Evolutionary conservation across 2,797 vertebrate genomes (phyloP).

Genomic region (Nannoperca obscura): DNA sequence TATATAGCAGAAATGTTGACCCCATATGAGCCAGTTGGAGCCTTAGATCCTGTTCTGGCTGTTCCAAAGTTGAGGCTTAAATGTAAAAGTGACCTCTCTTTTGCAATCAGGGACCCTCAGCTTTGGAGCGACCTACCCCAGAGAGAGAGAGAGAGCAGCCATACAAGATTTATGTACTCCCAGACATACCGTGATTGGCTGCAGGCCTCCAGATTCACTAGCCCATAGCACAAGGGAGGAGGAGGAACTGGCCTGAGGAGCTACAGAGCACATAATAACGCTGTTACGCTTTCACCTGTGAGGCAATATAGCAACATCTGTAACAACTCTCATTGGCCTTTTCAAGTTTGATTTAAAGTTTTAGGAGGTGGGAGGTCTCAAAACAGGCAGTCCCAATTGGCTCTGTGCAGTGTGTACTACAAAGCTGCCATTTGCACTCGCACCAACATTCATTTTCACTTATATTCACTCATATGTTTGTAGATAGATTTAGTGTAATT

Average conservation of each 20-base stretch:
- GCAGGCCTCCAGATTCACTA: background rate
- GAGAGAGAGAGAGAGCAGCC: no score
- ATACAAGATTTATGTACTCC: no score
- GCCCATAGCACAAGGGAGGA: background rate
- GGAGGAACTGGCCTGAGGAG: background rate
- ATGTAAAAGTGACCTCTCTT: no score
- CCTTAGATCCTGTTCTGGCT: no score
- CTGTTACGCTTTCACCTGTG: no score
- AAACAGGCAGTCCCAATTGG: background rate
- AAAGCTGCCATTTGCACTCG: background rate
- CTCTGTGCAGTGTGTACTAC: background rate
- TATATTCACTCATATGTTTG: background rate
- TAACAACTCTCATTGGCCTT: background rate
- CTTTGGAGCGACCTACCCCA: no score
- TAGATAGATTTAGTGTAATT: background rate
- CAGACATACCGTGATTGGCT: no score
- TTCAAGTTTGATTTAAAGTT: constrained; percentile 7
- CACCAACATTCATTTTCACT: background rate
- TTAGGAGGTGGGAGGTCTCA: background rate
- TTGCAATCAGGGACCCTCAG: no score
- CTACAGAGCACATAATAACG: background rate
- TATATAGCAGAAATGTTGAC: no score
- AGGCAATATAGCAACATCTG: background rate
- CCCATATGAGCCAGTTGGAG: no score
- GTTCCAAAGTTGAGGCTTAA: no score